Evolutionary conservation across 2,797 vertebrate genomes (phyloP).

Genomic region (Atherinosoma microstoma): DNA sequence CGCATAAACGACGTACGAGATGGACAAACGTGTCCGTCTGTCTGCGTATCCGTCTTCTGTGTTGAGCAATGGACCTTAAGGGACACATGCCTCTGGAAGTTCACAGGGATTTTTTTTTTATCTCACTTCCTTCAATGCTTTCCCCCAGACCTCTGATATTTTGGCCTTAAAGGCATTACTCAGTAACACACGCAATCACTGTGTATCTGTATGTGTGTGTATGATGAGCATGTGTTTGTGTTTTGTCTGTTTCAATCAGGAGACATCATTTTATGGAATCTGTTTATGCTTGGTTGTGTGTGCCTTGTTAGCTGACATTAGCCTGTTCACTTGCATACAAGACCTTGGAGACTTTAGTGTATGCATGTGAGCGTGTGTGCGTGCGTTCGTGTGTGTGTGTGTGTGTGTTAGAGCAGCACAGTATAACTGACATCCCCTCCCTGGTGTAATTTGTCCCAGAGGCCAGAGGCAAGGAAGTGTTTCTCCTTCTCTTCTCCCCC

Average conservation of each 20-base stretch:
- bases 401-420: slow-evolving; percentile 4
- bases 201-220: slow-evolving; percentile 13
- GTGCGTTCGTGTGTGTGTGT: not conserved
- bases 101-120: slow-evolving; percentile 54
- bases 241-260: slow-evolving; percentile 34
- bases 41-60: too few relatives aligned
- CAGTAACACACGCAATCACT: slow-evolving; percentile 23
- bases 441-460: slow-evolving; percentile 65
- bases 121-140: slow-evolving; percentile 59
- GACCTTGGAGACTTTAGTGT: slow-evolving; percentile 1
- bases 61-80: not conserved
- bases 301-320: slow-evolving; percentile 13
- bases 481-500: slow-evolving; percentile 31
- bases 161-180: slow-evolving; percentile 38
- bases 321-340: not conserved
- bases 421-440: slow-evolving; percentile 51
- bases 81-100: slow-evolving; percentile 54
- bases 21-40: too few relatives aligned
- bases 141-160: slow-evolving; percentile 45
- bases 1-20: too few relatives aligned
- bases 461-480: slow-evolving; percentile 51
- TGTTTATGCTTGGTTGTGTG: slow-evolving; percentile 12
- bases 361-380: not conserved
- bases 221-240: slow-evolving; percentile 1
- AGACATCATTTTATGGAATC: slow-evolving; percentile 3